phyloP scores from a whole-genome alignment of 2,888 invertebrate genomes.

The Scaptomyza cyrtandrae region DNA sequence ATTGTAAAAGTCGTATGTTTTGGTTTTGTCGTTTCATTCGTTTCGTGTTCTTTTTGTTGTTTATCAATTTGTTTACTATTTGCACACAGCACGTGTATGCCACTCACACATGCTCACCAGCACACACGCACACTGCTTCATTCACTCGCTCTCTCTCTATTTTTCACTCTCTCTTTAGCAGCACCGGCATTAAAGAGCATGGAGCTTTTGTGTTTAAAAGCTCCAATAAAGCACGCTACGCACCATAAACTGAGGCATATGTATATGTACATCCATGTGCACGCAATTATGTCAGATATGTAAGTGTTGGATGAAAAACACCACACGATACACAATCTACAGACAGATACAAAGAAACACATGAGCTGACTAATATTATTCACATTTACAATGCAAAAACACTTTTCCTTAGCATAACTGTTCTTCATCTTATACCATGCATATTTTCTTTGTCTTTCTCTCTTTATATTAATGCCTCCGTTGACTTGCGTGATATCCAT shows the following conservation, averaged over 20 bases:
- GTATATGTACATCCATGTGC: conserved; percentile 34
- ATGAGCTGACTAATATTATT: not conserved
- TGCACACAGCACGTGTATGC: conserved; percentile 65
- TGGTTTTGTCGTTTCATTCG: conserved; percentile 47
- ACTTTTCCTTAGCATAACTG: conserved; percentile 10
- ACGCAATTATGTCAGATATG: conserved; percentile 49
- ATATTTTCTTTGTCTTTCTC: not conserved
- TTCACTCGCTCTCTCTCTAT: conserved; percentile 23
- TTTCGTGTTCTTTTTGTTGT: conserved; percentile 18
- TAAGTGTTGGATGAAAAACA: conserved; percentile 58
- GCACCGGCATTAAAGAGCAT: conserved; percentile 61
- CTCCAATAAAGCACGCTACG: conserved; percentile 67
- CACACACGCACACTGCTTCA: conserved; percentile 11
- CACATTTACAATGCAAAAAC: conserved; percentile 4
- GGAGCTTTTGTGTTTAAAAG: conserved; percentile 67
- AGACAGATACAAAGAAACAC: conserved; percentile 19
- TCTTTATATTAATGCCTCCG: not conserved
- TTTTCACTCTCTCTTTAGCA: conserved; percentile 56
- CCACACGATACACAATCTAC: conserved; percentile 18
- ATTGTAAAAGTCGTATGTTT: conserved; percentile 56
- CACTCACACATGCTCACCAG: conserved; percentile 24
- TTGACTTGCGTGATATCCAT: conserved; percentile 23
- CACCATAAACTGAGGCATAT: conserved; percentile 63
- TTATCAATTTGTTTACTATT: conserved; percentile 73
- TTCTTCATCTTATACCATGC: conserved; percentile 10